Percentiles rank a stretch among this genome's conserved stretches.
These are phyloP conservation scores for Huso huso DNA, from an alignment of 2,797 vertebrate genomes.

Conservation along the genomic window DNA sequence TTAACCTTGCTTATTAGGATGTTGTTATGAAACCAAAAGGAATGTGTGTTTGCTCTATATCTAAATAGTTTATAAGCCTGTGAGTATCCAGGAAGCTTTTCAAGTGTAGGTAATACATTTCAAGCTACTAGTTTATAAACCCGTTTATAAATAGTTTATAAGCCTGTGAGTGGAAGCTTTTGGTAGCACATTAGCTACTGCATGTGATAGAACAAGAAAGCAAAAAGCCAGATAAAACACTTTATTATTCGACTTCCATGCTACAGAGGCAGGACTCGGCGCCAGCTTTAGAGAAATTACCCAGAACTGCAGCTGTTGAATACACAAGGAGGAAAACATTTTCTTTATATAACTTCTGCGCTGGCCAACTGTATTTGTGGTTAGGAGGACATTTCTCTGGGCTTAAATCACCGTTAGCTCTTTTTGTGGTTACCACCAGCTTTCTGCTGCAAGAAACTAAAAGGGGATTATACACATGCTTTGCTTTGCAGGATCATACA, in stretches of 20 bases:
- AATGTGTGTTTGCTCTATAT: too few species aligned
- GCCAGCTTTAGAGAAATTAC: constrained; percentile 35
- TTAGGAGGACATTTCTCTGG: constrained; percentile 53
- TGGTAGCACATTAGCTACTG: constrained; percentile 4
- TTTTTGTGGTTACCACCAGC: constrained; percentile 20
- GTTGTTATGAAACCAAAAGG: neutral
- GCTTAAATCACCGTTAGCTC: constrained; percentile 49
- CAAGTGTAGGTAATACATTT: too few species aligned
- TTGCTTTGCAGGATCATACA: constrained; percentile 9
- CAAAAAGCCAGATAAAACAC: constrained; percentile 21
- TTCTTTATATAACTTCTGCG: constrained; percentile 53
- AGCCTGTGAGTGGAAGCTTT: too few species aligned
- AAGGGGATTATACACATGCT: neutral
- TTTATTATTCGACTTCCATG: constrained; percentile 16
- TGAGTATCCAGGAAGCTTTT: too few species aligned
- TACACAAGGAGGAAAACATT: constrained; percentile 28
- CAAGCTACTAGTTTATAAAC: too few species aligned
- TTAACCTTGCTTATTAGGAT: constrained; percentile 16
- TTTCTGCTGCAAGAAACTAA: constrained; percentile 6
- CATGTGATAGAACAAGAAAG: constrained; percentile 18
- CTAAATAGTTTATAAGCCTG: too few species aligned
- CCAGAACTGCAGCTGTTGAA: constrained; percentile 42
- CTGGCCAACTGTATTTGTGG: constrained; percentile 50
- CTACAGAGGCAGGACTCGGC: constrained; percentile 19
- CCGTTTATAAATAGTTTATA: too few species aligned